Evolutionary conservation across 2,797 vertebrate genomes (phyloP).

Genomic region (Urophycis tenuis): DNA sequence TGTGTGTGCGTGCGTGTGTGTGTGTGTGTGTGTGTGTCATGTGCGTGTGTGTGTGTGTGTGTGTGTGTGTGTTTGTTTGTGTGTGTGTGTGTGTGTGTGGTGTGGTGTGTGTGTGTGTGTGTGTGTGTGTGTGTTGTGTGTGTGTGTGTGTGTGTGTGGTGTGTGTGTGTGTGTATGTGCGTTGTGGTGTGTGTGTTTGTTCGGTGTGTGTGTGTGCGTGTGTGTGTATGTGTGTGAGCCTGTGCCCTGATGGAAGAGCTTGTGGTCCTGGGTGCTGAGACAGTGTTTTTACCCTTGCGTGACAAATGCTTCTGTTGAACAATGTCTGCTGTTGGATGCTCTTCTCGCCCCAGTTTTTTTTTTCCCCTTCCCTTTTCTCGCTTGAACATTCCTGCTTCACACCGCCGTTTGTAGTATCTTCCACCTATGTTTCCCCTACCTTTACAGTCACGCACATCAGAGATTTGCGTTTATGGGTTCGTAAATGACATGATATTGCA

Average conservation of each 20-base stretch:
- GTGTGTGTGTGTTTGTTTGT: slow-evolving; percentile 2
- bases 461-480: not conserved
- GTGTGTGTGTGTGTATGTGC: not conserved
- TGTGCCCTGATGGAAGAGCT: slow-evolving; percentile 4
- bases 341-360: not conserved
- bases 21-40: not conserved
- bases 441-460: not conserved
- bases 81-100: slow-evolving; percentile 1
- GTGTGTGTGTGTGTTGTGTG: not conserved
- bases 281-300: slow-evolving; percentile 6
- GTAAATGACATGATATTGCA: not conserved
- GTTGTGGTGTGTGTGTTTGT: not conserved
- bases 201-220: not conserved
- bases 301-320: slow-evolving; percentile 15
- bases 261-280: slow-evolving; percentile 4
- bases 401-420: not conserved
- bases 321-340: slow-evolving; percentile 7
- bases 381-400: not conserved
- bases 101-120: not conserved
- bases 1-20: not conserved
- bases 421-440: not conserved
- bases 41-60: no score
- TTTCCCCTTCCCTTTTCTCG: not conserved
- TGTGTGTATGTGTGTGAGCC: not conserved
- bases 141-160: not conserved